Evolutionary conservation across 2,888 invertebrate species (phyloP).

Genomic region (Cetonia aurata): DNA sequence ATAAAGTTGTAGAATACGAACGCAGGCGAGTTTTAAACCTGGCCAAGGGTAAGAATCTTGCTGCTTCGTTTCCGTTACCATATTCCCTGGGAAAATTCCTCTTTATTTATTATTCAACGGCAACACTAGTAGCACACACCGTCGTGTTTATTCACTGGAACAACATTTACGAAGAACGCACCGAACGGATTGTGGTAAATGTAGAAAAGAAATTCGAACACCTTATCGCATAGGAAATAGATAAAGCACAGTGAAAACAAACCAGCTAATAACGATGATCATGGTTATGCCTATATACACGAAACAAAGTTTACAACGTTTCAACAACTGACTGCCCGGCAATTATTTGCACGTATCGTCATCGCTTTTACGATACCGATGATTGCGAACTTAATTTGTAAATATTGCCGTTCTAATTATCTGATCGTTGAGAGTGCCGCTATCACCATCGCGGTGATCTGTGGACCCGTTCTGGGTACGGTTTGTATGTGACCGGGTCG

Average conservation of each 20-base stretch:
- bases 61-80: conserved; percentile 54
- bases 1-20: conserved; percentile 86
- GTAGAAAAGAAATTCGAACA: conserved; percentile 37
- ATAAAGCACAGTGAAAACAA: conserved; percentile 41
- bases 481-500: conserved; percentile 1
- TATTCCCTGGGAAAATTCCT: conserved; percentile 13
- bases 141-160: conserved; percentile 20
- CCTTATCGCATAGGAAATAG: conserved; percentile 43
- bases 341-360: conserved; percentile 9
- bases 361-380: conserved; percentile 15
- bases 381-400: conserved; percentile 23
- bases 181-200: conserved; percentile 35
- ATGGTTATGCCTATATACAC: conserved; percentile 20
- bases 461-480: conserved; percentile 18
- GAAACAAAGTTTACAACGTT: conserved; percentile 18
- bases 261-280: conserved; percentile 22
- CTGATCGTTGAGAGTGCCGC: conserved; percentile 21
- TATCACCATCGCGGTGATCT: conserved; percentile 24
- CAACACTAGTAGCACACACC: not conserved
- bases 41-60: conserved; percentile 74
- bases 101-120: conserved; percentile 11
- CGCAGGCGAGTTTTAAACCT: conserved; percentile 86
- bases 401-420: conserved; percentile 23
- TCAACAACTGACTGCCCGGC: not conserved
- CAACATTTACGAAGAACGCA: conserved; percentile 16